Evolutionary conservation across 2,888 invertebrate genomes (phyloP), one percentile per base, ranked within the genome.

Genomic region (Torymus tubicola): DNA sequence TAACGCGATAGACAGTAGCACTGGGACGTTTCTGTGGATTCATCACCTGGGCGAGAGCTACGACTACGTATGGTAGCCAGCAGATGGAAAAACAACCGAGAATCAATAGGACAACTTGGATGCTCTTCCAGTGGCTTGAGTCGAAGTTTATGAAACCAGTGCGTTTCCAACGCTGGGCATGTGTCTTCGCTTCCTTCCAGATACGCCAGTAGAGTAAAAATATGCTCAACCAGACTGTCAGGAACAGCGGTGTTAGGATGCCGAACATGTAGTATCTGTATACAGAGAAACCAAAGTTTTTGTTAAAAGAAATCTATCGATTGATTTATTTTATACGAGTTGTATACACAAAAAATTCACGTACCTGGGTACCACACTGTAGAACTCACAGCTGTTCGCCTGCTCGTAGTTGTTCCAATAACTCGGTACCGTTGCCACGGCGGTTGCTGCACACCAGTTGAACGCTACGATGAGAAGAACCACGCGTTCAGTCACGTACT

Each of bases 81-180:
- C 96, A 96, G 82, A 96, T 91, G 0, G 96, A 94, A 88, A 96
- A 96, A 83, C 95, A 95, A 31, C 96, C 96, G 87, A 96, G 92
- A 21, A 96, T 95, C 83, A 95, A 91, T 14, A 96, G 92, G 79
- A 96, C 95, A 81, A 96, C 95, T 96, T 96, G 93, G 83, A 96
- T 93, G 83, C 95, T 95, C 91, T 95, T 96, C 93, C 95, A 94
- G 88, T 95, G 95, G 68, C 84, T 85, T 64, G 88, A 84, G 16
- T 93, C 92, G 11, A 92, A 90, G 24, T 92, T 92, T 78, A 88
- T 86, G 84, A 93, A 92, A 87, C 93, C 93, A 65, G 93, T 93
- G 85, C 93, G 92, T 61, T 94, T 93, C 90, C 95, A 91, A 81
- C 95, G 92, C 84, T 93, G 93, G 21, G 94, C 94, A 89, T 96